Base-by-base conservation (phyloP, 2,113 vertebrate genomes). In the Gallinago jamesoni region DNA sequence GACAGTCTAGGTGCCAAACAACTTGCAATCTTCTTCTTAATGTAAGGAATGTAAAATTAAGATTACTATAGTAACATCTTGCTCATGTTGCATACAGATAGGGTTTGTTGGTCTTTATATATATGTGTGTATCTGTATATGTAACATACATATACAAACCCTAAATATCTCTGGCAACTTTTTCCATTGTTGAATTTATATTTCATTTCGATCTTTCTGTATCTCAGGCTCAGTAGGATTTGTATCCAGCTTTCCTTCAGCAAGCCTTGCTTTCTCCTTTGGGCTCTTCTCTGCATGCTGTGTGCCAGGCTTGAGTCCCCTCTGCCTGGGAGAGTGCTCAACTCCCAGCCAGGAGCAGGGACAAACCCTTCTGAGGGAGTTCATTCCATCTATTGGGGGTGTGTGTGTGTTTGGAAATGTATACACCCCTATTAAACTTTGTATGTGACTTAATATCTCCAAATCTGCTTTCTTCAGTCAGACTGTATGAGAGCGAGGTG, bases 21-120 rank as follows among this genome's bases (percentile, higher is more conserved):
- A 90, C 84, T 94, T 85, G n/a, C 55, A 69, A n/a, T 90, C 86
- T 41, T 78, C 69, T 73, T 77, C 69, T 67, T 79, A 94, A 89
- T 63, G 30, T 62, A 94, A 94, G 94, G 41, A 96, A 76, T 67
- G 55, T 76, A 76, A 92, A 97, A 95, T 96, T 91, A 92, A 94
- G 84, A 94, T 96, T 94, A 82, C 96, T 94, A 96, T 91, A 94
- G 94, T 87, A 91, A 95, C 94, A 87, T 81, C 91, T 88, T 90
- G 75, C 70, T 89, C 84, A 59, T 24, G 2, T 25, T 66, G 81
- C 83, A 79, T 47, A 52, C 39, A 87, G 70, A 94, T 68, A 90
- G 52, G 50, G 63, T 83, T 91, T 92, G 60, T 86, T 89, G 64
- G 45, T 92, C 67, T 94, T 67, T 93, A 59, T 95, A 70, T 64